Percentiles rank a stretch among this genome's conserved stretches.
phyloP scores from a whole-genome alignment of 1,140 invertebrate species.

The Drosophila mauritiana region DNA sequence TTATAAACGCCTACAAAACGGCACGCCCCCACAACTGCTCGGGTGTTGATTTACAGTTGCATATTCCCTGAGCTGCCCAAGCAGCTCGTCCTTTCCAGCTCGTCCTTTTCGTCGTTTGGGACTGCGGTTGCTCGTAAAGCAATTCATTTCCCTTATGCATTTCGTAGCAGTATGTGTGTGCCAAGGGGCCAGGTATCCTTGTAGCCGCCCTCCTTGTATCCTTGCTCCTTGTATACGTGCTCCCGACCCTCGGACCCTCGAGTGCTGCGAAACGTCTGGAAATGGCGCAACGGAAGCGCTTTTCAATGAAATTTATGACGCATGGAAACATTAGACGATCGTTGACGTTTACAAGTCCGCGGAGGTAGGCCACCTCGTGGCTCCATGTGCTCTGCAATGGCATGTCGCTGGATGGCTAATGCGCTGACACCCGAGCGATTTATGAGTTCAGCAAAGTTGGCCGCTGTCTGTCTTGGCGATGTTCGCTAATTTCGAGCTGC shows the following conservation, averaged over 20 bases:
- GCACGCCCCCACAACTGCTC: slow-evolving; percentile 60
- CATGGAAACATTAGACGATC: slow-evolving; percentile 83
- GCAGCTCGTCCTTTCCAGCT: slow-evolving; percentile 9
- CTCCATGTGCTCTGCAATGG: too few relatives aligned
- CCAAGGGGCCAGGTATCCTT: slow-evolving; percentile 28
- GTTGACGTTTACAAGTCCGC: slow-evolving; percentile 79
- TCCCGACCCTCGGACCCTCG: background rate
- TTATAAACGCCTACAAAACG: slow-evolving; percentile 81
- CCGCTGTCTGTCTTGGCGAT: slow-evolving; percentile 59
- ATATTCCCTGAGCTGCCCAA: slow-evolving; percentile 62
- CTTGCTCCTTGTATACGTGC: background rate
- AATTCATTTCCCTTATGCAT: slow-evolving; percentile 83
- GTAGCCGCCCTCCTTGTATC: background rate
- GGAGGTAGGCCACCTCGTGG: slow-evolving; percentile 15
- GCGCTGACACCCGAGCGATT: slow-evolving; percentile 64
- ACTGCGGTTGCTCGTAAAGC: slow-evolving; percentile 78
- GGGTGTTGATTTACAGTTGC: slow-evolving; percentile 80
- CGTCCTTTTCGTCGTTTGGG: slow-evolving; percentile 16
- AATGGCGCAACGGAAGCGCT: slow-evolving; percentile 82
- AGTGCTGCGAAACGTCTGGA: slow-evolving; percentile 34
- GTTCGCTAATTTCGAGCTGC: slow-evolving; percentile 60
- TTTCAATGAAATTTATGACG: slow-evolving; percentile 84
- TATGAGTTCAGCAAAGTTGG: slow-evolving; percentile 63
- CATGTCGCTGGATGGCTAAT: slow-evolving; percentile 25
- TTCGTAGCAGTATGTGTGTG: slow-evolving; percentile 51